Evolutionary conservation across 1,140 invertebrate species (phyloP), one percentile per base, ranked within the genome.

Genomic region (Parasteatoda tepidariorum): DNA sequence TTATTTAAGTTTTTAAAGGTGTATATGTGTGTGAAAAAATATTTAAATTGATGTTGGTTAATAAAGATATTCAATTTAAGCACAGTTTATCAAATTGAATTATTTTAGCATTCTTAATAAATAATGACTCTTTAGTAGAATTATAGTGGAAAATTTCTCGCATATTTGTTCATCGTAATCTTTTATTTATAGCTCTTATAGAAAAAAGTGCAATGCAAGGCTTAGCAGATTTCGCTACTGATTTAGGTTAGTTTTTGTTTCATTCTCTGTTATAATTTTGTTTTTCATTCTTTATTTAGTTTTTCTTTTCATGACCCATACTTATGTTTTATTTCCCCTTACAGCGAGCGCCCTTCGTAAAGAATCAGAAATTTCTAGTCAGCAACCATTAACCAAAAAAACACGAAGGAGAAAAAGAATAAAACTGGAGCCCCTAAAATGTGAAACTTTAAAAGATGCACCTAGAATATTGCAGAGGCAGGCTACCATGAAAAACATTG

Each of bases 181-280:
- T 75, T 85, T 79, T 67, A 30, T 75, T 88, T 89, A 31, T 87
- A 95, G 94, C 91, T 85, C 93, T 97, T 88, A 96, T 97, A 81
- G 96, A 97, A 87, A 96, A 96, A 90, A 96, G 96, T 90, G 92
- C 93, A 87, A 94, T 94, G 92, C 89, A 92, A 55, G 94, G 95
- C 0, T 88, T 96, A 61, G 94, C 96, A 87, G 95, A 96, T 86
- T 97, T 94, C 90, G 94, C 92, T 84, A 90, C 89, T 67, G 85
- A 86, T 84, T 85, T 86, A 74, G 83, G 85, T 86, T 84, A 86
- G 73, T 64, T 18, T 38, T 26, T 31, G 5, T 48, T 9, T 26
- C 26, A 3, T 71, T 11, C 26, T 15, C 28, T 30, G 9, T 55
- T 59, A 64, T 30, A 73, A 30, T 73, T 18, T 54, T 28, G 7